phyloP scores from a whole-genome alignment of 2,797 vertebrate genomes.

The Rousettus madagascariensis region DNA sequence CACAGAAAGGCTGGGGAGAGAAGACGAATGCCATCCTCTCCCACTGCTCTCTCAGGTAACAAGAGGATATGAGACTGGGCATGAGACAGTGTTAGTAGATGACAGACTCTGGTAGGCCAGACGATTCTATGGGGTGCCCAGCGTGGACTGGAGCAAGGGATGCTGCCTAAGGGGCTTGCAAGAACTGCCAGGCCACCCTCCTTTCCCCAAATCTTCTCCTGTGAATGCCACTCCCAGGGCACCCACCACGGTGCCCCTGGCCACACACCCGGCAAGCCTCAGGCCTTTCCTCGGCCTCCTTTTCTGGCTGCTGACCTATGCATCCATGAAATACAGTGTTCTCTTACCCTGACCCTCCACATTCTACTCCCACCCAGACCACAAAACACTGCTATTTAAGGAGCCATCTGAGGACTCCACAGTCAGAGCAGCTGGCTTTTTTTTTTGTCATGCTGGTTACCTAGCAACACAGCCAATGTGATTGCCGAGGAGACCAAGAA shows the following conservation, averaged over 20 bases:
- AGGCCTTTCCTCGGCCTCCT: background rate
- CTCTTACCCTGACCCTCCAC: slow-evolving; percentile 19
- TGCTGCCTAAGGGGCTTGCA: background rate
- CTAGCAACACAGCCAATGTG: slow-evolving; percentile 86
- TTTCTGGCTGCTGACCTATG: background rate
- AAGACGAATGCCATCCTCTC: background rate
- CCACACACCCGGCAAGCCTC: background rate
- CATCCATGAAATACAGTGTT: background rate
- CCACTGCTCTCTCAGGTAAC: background rate
- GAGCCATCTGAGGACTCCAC: slow-evolving; percentile 81
- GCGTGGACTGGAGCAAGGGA: background rate
- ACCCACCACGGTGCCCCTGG: accelerated
- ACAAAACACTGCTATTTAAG: slow-evolving; percentile 84
- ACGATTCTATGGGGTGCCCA: accelerated
- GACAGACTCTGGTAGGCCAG: background rate
- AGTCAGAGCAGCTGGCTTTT: slow-evolving; percentile 75
- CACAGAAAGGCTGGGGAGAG: background rate
- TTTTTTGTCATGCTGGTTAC: slow-evolving; percentile 79
- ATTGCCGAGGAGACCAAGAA: slow-evolving; percentile 78
- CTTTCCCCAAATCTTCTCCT: background rate
- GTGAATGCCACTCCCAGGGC: background rate
- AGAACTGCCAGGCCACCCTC: background rate
- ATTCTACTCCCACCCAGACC: background rate
- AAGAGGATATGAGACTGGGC: background rate
- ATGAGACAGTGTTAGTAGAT: background rate